Conservation (phyloP, 2,113 vertebrate species). For the Neolamprologus toae region DNA sequence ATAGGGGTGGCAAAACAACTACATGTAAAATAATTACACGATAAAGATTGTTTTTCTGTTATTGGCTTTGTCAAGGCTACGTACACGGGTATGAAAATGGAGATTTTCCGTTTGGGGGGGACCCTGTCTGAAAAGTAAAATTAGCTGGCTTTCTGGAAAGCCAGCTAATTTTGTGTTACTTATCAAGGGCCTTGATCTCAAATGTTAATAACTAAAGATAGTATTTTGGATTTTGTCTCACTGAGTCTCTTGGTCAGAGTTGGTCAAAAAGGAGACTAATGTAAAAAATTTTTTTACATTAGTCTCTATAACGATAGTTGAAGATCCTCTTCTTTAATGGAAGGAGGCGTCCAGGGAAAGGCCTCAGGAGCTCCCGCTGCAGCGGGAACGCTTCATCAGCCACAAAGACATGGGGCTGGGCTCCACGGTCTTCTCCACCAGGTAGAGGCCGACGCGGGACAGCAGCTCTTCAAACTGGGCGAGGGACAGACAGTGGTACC, state of each 20-base stretch:
- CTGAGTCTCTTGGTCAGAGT: not conserved
- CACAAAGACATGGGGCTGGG: not conserved
- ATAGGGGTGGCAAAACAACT: not conserved
- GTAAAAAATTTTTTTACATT: too few relatives aligned
- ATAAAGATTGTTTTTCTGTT: not conserved
- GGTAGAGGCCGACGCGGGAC: accelerated
- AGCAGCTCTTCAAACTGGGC: accelerated
- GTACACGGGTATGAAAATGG: not conserved
- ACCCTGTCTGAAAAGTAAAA: not conserved
- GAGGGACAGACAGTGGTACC: accelerated
- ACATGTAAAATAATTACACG: not conserved
- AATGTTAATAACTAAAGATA: not conserved
- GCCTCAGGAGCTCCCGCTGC: accelerated
- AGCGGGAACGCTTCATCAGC: not conserved
- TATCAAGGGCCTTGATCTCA: not conserved
- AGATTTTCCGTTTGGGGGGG: not conserved
- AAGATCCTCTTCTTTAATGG: not conserved
- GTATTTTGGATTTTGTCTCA: not conserved
- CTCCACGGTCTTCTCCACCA: not conserved
- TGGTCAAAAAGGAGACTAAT: not conserved
- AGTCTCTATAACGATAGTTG: too few relatives aligned
- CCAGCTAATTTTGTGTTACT: not conserved
- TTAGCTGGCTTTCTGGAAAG: not conserved
- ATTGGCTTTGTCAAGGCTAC: not conserved
- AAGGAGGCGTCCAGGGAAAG: accelerated